Evolutionary conservation across 2,113 vertebrate species (phyloP).

Genomic region (Aplodontia rufa): DNA sequence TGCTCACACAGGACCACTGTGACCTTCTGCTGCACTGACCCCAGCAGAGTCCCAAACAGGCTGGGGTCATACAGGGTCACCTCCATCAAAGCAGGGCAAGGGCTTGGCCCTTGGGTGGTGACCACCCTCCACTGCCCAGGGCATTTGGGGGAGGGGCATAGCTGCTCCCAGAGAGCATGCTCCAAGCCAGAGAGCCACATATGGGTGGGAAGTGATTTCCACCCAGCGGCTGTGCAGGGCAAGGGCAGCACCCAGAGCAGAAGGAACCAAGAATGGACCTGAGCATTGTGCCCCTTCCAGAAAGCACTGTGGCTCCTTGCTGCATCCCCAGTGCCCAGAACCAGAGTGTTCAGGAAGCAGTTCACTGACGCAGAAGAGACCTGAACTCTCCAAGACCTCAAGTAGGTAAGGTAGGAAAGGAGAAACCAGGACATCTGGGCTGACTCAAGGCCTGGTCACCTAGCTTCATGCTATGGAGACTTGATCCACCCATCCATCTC

Average conservation of each 20-base stretch:
- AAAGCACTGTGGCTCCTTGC: too few species aligned
- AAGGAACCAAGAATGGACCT: neutral
- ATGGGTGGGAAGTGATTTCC: neutral
- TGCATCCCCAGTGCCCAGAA: neutral
- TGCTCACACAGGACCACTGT: neutral
- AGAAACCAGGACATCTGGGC: too few species aligned
- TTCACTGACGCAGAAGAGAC: neutral
- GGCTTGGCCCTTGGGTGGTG: neutral
- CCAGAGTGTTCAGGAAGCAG: too few species aligned
- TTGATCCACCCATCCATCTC: rapidly evolving
- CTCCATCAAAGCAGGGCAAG: neutral
- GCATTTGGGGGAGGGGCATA: too few species aligned
- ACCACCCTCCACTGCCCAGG: rapidly evolving
- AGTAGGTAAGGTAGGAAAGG: neutral
- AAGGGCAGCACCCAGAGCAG: too few species aligned
- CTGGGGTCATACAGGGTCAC: rapidly evolving
- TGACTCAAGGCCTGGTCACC: neutral
- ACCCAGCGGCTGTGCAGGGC: neutral
- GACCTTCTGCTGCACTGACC: rapidly evolving
- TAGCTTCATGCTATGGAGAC: too few species aligned
- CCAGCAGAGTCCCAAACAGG: neutral
- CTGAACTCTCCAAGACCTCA: neutral
- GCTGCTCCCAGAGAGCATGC: neutral
- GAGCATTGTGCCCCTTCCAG: neutral
- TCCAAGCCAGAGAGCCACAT: neutral